Evolutionary conservation across 2,113 vertebrate genomes (phyloP), one percentile per base, ranked within the genome.

Genomic region (Oryzias javanicus): DNA sequence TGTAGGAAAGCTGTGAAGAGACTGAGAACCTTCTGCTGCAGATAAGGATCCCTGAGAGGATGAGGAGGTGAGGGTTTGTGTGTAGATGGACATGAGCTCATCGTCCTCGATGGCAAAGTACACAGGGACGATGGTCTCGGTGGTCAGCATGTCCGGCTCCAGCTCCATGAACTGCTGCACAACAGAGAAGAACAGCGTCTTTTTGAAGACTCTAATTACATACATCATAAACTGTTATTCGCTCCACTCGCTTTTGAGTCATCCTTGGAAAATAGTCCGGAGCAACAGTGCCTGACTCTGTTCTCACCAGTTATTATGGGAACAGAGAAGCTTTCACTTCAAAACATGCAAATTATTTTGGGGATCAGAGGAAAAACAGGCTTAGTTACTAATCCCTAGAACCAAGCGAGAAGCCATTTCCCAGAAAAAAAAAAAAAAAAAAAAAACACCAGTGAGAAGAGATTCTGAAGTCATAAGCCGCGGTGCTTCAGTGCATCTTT

Each of bases 31-130:
- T 93, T 98, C 96, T 0, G 97, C 97, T 1, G 97, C 97, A 0
- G 97, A 98, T 25, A 96, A 92, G 0, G 94, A 92, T 1, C 94
- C 94, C 79, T 95, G 96, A 0, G 94, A 96, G 6, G 96, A 91
- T 0, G 97, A 99, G 15, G 97, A 96, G 0, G 93, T 93, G 71
- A 91, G 91, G 0, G 96, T 98, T 80, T 99, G 97, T 4, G 94
- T 92, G 6, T 99, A 98, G 87, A 99, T 98, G 35, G 97, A 96
- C 51, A 99, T 86, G 64, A 99, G 91, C 68, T 98, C 95, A 1
- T 95, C 92, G 4, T 99, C 97, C 68, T 99, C 97, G 83, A 97
- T 90, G 0, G 97, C 96, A 42, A 99, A 98, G 86, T 99, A 99
- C 62, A 99, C 95, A 0, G 97, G 97, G 41, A 99, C 94, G 0